A percentile compares a stretch with the other conserved stretches of the same genome.
phyloP scores from a whole-genome alignment of 2,113 vertebrate genomes.

The Athene cunicularia region DNA sequence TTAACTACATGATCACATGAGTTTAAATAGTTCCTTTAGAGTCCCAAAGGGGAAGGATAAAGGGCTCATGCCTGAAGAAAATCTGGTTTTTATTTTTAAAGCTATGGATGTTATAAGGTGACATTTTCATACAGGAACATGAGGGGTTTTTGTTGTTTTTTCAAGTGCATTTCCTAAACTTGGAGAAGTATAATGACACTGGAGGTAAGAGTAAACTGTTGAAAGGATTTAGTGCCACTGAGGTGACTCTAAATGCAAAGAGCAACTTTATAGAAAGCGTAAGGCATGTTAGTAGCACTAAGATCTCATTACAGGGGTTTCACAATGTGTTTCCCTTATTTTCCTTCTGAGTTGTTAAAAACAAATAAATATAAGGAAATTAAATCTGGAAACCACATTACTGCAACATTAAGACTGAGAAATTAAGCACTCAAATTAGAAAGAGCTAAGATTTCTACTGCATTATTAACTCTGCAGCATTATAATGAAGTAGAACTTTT shows the following conservation, averaged over 20 bases:
- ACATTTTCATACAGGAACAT: conserved; percentile 34
- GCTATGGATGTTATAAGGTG: conserved; percentile 14
- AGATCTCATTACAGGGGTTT: conserved; percentile 27
- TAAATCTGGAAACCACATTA: conserved; percentile 43
- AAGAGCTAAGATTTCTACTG: conserved; percentile 10
- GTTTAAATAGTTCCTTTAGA: conserved; percentile 30
- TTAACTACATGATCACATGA: not conserved
- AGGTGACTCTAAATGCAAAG: not conserved
- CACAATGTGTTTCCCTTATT: conserved; percentile 36
- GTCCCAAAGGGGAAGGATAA: conserved; percentile 30
- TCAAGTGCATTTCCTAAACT: conserved; percentile 17
- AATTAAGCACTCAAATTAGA: conserved; percentile 28
- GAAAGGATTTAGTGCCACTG: conserved; percentile 28
- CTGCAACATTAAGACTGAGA: not conserved
- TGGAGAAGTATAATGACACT: conserved; percentile 1
- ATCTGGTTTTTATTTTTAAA: conserved; percentile 46
- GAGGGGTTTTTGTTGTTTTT: not conserved
- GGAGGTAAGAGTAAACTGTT: not conserved
- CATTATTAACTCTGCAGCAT: conserved; percentile 13
- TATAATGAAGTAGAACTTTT: conserved; percentile 6
- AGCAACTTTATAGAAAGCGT: not conserved
- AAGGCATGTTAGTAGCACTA: not conserved
- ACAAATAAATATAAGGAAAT: conserved; percentile 53
- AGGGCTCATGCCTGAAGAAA: conserved; percentile 14
- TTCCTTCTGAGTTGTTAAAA: conserved; percentile 33